Percentiles rank a stretch among this genome's conserved stretches.
These are phyloP conservation scores for Lasioglossum calceatum DNA, from an alignment of 2,888 invertebrate species.

Conservation along the genomic window DNA sequence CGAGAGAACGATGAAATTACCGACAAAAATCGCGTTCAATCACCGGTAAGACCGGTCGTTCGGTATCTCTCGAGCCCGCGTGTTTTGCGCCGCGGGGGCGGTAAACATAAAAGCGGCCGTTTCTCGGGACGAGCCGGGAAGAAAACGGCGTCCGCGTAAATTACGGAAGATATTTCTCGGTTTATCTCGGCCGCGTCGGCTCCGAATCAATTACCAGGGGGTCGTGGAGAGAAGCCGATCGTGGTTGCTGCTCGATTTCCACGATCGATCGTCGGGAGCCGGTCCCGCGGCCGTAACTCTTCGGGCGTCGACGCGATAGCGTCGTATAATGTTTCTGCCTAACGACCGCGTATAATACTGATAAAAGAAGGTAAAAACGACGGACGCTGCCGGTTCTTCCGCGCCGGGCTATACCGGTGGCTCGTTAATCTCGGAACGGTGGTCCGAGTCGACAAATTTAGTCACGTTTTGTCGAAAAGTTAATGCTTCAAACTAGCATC, in stretches of 20 bases:
- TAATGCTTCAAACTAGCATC: background rate
- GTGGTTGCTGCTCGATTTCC: constrained; percentile 38
- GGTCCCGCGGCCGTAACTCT: constrained; percentile 42
- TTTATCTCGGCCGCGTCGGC: constrained; percentile 35
- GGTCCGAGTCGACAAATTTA: background rate
- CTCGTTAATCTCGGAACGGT: constrained; percentile 59
- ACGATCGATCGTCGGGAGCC: constrained; percentile 30
- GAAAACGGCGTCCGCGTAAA: constrained; percentile 28
- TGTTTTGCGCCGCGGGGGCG: background rate
- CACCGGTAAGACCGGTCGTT: background rate
- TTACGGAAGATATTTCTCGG: constrained; percentile 44
- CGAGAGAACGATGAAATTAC: background rate
- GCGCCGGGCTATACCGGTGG: constrained; percentile 1
- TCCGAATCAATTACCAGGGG: constrained; percentile 51
- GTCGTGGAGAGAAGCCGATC: constrained; percentile 33
- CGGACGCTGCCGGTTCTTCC: constrained; percentile 39
- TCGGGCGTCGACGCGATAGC: constrained; percentile 34
- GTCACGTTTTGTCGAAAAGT: background rate
- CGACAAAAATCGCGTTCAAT: background rate
- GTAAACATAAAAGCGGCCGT: constrained; percentile 17
- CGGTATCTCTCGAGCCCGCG: background rate
- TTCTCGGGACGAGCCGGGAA: background rate
- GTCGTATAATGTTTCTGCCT: constrained; percentile 56
- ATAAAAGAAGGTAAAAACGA: constrained; percentile 57
- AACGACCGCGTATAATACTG: constrained; percentile 58